These are phyloP conservation scores for Drosophila gunungcola DNA, from an alignment of 1,140 invertebrate genomes.

Conservation along the genomic window DNA sequence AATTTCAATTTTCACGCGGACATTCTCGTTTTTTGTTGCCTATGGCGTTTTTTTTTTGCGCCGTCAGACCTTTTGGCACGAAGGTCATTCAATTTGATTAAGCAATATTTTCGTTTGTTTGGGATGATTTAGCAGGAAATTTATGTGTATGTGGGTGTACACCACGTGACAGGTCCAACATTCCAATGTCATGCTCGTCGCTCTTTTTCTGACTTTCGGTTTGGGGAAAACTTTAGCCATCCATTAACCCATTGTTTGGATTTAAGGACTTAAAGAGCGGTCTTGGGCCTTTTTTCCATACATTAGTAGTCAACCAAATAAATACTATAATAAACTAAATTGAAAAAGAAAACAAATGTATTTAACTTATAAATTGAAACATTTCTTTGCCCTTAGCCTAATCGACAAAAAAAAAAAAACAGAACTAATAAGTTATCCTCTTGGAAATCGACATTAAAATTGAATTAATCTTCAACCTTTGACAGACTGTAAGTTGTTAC, in stretches of 20 bases:
- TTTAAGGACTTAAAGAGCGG: conserved; percentile 24
- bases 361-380: too few relatives aligned
- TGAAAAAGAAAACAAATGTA: too few relatives aligned
- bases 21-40: conserved; percentile 40
- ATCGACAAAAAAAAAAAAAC: too few relatives aligned
- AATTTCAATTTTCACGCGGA: conserved; percentile 77
- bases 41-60: conserved; percentile 22
- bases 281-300: neutral
- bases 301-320: too few relatives aligned
- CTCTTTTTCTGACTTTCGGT: neutral
- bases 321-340: too few relatives aligned
- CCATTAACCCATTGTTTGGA: conserved; percentile 34
- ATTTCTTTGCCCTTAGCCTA: too few relatives aligned
- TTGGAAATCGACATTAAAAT: too few relatives aligned
- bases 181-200: conserved; percentile 39
- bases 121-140: conserved; percentile 72
- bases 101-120: conserved; percentile 71
- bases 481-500: too few relatives aligned
- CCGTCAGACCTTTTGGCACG: conserved; percentile 48
- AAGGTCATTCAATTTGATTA: conserved; percentile 72
- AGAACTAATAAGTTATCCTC: too few relatives aligned
- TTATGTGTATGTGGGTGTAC: conserved; percentile 53
- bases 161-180: conserved; percentile 50
- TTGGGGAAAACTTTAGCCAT: conserved; percentile 2
- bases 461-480: too few relatives aligned